These are phyloP conservation scores for Manacus vitellinus DNA, from an alignment of 2,113 vertebrate genomes.

Conservation along the genomic window DNA sequence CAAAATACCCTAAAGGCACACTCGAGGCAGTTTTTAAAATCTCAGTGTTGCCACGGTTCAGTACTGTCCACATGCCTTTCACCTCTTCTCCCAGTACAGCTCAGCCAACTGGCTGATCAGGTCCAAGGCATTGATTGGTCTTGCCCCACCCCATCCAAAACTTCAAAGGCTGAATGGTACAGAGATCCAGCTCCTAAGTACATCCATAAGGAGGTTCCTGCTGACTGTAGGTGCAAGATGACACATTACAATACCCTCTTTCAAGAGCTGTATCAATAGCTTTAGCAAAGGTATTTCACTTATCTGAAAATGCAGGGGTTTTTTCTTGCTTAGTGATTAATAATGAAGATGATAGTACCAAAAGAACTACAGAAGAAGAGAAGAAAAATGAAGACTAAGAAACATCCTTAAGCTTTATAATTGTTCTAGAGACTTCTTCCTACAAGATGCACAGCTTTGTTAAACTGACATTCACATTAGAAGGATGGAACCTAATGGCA, in stretches of 20 bases:
- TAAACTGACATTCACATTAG: background rate
- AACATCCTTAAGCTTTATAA: background rate
- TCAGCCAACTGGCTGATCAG: background rate
- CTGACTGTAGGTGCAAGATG: background rate
- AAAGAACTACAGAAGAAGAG: background rate
- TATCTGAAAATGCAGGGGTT: background rate
- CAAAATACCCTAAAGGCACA: background rate
- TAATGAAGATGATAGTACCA: background rate
- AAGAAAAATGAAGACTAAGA: background rate
- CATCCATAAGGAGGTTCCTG: background rate
- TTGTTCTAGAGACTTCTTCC: background rate
- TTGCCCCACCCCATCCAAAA: background rate
- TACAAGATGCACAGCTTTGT: background rate
- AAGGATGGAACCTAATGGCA: background rate
- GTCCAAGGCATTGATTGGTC: background rate
- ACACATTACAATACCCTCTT: background rate
- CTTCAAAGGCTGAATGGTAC: background rate
- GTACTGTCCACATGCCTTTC: background rate
- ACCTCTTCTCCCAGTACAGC: fast-evolving
- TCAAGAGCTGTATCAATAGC: background rate
- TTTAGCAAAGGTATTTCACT: background rate
- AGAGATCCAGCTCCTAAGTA: background rate
- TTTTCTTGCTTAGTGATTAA: background rate
- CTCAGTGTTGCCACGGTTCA: background rate
- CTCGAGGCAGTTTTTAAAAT: background rate